phyloP scores from a whole-genome alignment of 2,888 invertebrate species.

The Drosophila acutilabella region DNA sequence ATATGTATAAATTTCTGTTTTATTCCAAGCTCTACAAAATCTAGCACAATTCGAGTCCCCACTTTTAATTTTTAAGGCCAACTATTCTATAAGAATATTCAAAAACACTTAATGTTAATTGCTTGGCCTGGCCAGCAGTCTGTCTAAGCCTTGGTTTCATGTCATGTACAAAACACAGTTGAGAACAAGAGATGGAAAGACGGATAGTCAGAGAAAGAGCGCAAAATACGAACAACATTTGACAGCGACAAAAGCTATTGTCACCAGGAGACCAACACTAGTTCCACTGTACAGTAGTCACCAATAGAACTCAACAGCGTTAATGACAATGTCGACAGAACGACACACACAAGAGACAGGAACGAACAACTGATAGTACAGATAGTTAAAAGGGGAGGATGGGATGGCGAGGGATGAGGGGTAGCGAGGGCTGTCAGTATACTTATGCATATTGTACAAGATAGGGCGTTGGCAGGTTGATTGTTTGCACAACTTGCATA shows the following conservation, averaged over 20 bases:
- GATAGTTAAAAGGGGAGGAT: background rate
- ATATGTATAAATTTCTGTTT: too few species aligned
- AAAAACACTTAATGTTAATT: slow-evolving; percentile 24
- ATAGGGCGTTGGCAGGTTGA: slow-evolving; percentile 72
- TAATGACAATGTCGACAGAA: slow-evolving; percentile 57
- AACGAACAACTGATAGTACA: slow-evolving; percentile 19
- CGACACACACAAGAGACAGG: slow-evolving; percentile 44
- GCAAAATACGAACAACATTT: slow-evolving; percentile 45
- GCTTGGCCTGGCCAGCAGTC: slow-evolving; percentile 27
- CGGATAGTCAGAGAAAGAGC: slow-evolving; percentile 1
- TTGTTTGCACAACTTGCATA: slow-evolving; percentile 71
- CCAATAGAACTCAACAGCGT: slow-evolving; percentile 25
- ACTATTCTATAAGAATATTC: slow-evolving; percentile 1
- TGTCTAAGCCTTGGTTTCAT: slow-evolving; percentile 34
- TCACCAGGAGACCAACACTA: slow-evolving; percentile 28
- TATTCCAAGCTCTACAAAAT: background rate
- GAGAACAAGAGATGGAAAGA: slow-evolving; percentile 10
- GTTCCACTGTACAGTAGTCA: slow-evolving; percentile 1
- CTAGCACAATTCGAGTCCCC: background rate
- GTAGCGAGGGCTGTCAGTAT: slow-evolving; percentile 42
- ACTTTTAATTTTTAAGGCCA: background rate
- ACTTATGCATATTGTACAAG: slow-evolving; percentile 29
- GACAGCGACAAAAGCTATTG: slow-evolving; percentile 58
- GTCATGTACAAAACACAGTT: slow-evolving; percentile 53
- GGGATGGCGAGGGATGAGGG: background rate